Percentiles rank a stretch among this genome's conserved stretches.
Evolutionary conservation across 1,140 invertebrate species (phyloP).

Genomic region (Physella acuta): DNA sequence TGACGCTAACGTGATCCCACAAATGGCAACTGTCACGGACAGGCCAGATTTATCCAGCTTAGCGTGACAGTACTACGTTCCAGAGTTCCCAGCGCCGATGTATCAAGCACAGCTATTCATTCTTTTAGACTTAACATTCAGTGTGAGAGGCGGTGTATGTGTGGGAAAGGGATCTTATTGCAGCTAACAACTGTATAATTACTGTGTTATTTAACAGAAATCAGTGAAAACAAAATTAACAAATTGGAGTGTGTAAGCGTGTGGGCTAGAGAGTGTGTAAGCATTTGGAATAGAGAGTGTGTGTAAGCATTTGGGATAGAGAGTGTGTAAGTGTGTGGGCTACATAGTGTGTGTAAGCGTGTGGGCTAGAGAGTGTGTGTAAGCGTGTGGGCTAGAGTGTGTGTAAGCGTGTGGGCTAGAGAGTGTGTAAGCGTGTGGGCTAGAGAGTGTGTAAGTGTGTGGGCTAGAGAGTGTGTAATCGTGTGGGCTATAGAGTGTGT

Average conservation of each 20-base stretch:
- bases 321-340: background rate
- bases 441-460: background rate
- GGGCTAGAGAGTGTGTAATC: background rate
- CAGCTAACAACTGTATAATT: too few species aligned
- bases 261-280: background rate
- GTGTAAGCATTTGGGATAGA: background rate
- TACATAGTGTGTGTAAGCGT: background rate
- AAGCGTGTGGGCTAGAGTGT: background rate
- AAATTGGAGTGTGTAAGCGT: background rate
- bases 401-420: background rate
- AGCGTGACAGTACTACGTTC: too few species aligned
- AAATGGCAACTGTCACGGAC: too few species aligned
- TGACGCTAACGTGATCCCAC: too few species aligned
- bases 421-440: background rate
- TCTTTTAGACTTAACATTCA: too few species aligned
- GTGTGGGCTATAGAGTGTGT: background rate
- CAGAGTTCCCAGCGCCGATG: too few species aligned
- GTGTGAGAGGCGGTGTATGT: too few species aligned
- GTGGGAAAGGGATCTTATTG: too few species aligned
- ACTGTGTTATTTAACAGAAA: too few species aligned
- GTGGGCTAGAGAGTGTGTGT: background rate
- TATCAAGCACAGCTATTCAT: too few species aligned
- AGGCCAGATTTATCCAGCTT: too few species aligned
- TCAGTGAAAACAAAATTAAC: too few species aligned
- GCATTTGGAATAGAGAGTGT: background rate